These are phyloP conservation scores for Thamnophis elegans DNA, from an alignment of 2,797 vertebrate genomes.

Conservation along the genomic window DNA sequence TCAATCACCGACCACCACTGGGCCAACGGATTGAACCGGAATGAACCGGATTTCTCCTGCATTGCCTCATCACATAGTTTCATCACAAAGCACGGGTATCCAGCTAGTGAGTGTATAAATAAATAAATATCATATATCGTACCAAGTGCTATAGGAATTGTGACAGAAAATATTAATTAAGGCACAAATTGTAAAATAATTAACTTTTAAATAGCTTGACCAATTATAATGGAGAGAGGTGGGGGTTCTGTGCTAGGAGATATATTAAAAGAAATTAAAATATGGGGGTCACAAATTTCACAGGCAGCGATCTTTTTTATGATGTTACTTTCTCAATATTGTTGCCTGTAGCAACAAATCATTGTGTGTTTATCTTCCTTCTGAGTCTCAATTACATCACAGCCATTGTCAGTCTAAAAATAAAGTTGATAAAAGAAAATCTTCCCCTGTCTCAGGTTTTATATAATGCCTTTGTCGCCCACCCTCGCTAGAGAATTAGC, in stretches of 20 bases:
- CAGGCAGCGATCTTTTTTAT: background rate
- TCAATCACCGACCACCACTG: too few relatives aligned
- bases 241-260: background rate
- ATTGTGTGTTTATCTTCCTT: background rate
- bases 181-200: background rate
- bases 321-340: background rate
- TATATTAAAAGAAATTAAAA: background rate
- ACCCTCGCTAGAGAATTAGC: background rate
- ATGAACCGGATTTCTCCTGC: too few relatives aligned
- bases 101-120: too few relatives aligned
- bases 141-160: background rate
- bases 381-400: background rate
- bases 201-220: background rate
- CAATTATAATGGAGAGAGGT: background rate
- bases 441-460: background rate
- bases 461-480: background rate
- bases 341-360: background rate
- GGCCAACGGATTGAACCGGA: too few relatives aligned
- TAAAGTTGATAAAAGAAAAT: constrained; percentile 8
- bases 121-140: background rate
- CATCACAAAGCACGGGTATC: too few relatives aligned
- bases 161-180: background rate
- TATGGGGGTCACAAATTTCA: background rate
- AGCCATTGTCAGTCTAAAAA: constrained; percentile 9
- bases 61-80: too few relatives aligned